Evolutionary conservation across 2,888 invertebrate genomes (phyloP).

Genomic region (Ectropis crepuscularia): DNA sequence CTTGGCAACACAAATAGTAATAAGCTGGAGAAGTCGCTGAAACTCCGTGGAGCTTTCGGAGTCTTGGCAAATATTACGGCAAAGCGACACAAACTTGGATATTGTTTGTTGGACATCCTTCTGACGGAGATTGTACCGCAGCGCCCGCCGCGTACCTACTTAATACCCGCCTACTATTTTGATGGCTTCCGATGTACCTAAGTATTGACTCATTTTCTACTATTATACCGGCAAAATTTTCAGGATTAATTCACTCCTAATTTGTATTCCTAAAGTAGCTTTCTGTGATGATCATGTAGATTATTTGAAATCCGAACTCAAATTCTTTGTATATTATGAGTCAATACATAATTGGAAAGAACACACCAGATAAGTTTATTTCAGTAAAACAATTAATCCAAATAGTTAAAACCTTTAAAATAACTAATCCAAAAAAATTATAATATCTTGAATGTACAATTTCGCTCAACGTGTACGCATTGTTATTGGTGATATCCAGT

Average conservation of each 20-base stretch:
- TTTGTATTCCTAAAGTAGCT: no score
- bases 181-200: constrained; percentile 34
- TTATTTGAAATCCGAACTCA: no score
- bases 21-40: constrained; percentile 72
- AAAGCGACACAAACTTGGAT: constrained; percentile 75
- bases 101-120: constrained; percentile 73
- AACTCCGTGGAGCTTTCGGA: constrained; percentile 65
- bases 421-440: no score
- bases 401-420: no score
- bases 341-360: no score
- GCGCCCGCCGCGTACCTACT: constrained; percentile 22
- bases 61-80: constrained; percentile 74
- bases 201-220: constrained; percentile 19
- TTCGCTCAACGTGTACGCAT: no score
- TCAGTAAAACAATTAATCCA: no score
- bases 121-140: constrained; percentile 43
- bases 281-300: no score
- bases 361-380: no score
- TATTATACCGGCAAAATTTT: constrained; percentile 1
- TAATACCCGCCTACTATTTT: constrained; percentile 30
- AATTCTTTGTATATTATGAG: no score
- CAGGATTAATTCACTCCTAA: background rate
- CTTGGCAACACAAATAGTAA: constrained; percentile 78
- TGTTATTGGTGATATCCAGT: no score
- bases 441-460: no score